Base-by-base conservation (phyloP, 2,888 invertebrate genomes). In the Andrena flavipes region DNA sequence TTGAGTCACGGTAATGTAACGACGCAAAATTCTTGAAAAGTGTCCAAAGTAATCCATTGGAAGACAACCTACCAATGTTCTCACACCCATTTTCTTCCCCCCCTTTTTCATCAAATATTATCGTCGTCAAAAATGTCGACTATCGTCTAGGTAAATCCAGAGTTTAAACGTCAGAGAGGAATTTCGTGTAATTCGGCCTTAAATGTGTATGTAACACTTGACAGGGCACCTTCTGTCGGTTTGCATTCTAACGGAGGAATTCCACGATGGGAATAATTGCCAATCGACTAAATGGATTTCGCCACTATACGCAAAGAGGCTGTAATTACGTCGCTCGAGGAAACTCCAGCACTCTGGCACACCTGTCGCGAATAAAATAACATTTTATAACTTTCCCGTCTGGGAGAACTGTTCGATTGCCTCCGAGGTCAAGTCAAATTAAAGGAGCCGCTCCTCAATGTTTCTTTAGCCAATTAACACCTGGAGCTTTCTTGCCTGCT, bases 281-380 rank as follows among this genome's bases (percentile, higher is more conserved):
- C 80, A 83, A 84, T 80, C 77, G 74, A 65, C 62, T 72, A 84
- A 84, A 84, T 80, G 84, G 68, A 84, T 84, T 75, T 75, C 54
- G n/a, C 77, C 49, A 49, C 76, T 80, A 71, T 70, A 80, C 72
- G 74, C 64, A 74, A 80, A 72, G 83, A 75, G 76, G 70, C 51
- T 60, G 83, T 83, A 84, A 83, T 84, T 84, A 74, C 76, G 67
- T 54, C 35, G 35, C 74, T 26, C 56, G 48, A 26, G 72, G 78
- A 65, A 79, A 73, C 76, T 75, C 35, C 42, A 69, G 67, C 51
- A 71, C 68, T 84, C 70, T 42, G 29, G 68, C 76, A 65, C 80
- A 83, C 76, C 84, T 84, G 83, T 80, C 79, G 74, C 84, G 42
- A 76, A 79, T 80, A 80, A 84, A 84, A 74, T 80, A 83, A 83